phyloP scores from a whole-genome alignment of 2,797 vertebrate genomes.

The Holocentrus rufus region DNA sequence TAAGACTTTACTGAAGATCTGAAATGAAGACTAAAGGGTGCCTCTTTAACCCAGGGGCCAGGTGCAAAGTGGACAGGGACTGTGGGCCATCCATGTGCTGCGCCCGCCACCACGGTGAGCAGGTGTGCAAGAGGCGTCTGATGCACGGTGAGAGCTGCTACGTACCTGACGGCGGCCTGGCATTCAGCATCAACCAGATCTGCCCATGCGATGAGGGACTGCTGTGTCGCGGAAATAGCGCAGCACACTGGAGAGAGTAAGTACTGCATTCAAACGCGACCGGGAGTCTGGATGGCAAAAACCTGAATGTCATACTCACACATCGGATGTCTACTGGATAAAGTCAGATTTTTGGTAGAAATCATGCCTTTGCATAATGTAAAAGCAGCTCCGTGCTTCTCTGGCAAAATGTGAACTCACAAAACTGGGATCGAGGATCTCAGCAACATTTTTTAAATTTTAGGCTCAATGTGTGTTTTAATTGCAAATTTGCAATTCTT shows the following conservation, averaged over 20 bases:
- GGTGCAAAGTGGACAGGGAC: constrained; percentile 86
- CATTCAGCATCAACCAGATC: constrained; percentile 90
- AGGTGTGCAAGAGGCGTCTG: constrained; percentile 85
- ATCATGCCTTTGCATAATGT: background rate
- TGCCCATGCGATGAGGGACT: constrained; percentile 88
- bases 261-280: constrained; percentile 55
- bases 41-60: constrained; percentile 76
- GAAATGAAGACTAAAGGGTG: background rate
- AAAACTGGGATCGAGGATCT: no score
- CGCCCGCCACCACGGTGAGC: constrained; percentile 87
- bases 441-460: no score
- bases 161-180: constrained; percentile 86
- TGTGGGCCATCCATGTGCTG: constrained; percentile 85
- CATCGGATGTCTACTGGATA: background rate
- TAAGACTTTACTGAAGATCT: background rate
- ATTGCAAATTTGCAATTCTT: background rate
- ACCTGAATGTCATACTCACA: background rate
- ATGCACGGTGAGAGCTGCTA: constrained; percentile 80
- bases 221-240: constrained; percentile 77
- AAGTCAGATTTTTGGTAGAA: background rate
- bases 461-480: background rate
- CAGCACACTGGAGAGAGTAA: constrained; percentile 77
- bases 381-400: no score
- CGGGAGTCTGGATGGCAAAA: background rate
- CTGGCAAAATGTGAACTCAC: no score